Conservation (phyloP, 1,140 invertebrate genomes). For the Drosophila rhopaloa region DNA sequence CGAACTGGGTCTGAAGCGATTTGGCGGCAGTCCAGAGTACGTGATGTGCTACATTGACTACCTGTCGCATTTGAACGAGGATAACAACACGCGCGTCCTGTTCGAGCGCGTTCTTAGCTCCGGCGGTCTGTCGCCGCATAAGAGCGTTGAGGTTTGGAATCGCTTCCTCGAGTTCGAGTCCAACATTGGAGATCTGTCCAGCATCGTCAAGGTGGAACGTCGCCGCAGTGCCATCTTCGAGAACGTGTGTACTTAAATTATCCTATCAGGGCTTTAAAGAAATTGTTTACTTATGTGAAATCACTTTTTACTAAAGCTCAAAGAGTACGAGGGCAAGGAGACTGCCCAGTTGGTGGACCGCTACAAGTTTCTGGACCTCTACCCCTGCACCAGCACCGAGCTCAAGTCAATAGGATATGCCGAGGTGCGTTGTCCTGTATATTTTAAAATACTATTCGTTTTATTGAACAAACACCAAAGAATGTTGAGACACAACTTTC, state of each 20-base stretch:
- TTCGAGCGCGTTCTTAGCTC: constrained; percentile 98
- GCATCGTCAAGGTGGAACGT: constrained; percentile 99
- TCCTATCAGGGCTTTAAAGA: too few species aligned
- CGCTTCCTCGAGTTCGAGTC: constrained; percentile 99
- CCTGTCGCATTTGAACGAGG: constrained; percentile 99
- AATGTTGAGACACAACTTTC: too few species aligned
- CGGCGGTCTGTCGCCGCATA: constrained; percentile 95
- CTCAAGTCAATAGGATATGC: constrained; percentile 95
- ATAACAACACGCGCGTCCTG: constrained; percentile 99
- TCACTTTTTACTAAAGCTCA: constrained; percentile 87
- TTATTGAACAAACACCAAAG: not conserved
- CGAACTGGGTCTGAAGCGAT: constrained; percentile 98
- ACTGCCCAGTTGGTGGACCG: constrained; percentile 97
- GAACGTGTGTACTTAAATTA: constrained; percentile 87
- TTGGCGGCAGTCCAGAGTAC: constrained; percentile 97
- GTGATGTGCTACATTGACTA: constrained; percentile 98
- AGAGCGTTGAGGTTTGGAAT: constrained; percentile 99
- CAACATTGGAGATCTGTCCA: constrained; percentile 98
- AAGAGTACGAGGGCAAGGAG: constrained; percentile 98
- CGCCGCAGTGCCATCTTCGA: constrained; percentile 95
- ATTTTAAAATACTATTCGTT: not conserved
- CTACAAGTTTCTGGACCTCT: constrained; percentile 97
- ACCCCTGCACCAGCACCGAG: constrained; percentile 95
- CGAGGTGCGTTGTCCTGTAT: constrained; percentile 85
- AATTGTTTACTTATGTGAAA: not conserved